Conservation (phyloP, 2,888 invertebrate genomes). For the Griposia aprilina region DNA sequence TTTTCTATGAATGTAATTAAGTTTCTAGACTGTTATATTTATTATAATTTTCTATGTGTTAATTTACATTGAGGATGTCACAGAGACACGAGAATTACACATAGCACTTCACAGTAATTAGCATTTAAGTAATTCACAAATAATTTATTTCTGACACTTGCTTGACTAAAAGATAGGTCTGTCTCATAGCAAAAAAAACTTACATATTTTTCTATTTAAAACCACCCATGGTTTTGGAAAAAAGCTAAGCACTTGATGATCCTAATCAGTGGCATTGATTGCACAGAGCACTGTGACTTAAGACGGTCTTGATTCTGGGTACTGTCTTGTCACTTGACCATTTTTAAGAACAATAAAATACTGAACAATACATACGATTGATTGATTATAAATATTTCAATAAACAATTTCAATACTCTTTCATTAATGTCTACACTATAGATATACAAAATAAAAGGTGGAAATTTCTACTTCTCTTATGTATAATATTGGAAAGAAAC, state of each 20-base stretch:
- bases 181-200: too few relatives aligned
- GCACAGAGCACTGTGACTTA: background rate
- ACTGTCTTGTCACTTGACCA: background rate
- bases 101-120: background rate
- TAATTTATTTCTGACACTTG: background rate
- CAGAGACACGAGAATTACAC: background rate
- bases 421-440: background rate
- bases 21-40: background rate
- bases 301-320: background rate
- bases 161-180: too few relatives aligned
- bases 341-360: background rate
- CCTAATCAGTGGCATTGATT: background rate
- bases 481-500: background rate
- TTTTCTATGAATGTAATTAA: background rate
- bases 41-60: background rate
- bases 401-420: background rate
- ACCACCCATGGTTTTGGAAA: too few relatives aligned
- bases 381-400: background rate
- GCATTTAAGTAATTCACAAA: conserved; percentile 3
- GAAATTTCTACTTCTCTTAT: background rate
- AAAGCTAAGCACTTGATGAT: too few relatives aligned
- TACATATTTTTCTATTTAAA: too few relatives aligned
- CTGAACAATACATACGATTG: background rate
- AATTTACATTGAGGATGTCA: conserved; percentile 6
- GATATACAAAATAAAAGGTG: background rate